Base-by-base conservation (phyloP, 64 coral and sea anemone genomes). In the Montipora efflorescens region DNA sequence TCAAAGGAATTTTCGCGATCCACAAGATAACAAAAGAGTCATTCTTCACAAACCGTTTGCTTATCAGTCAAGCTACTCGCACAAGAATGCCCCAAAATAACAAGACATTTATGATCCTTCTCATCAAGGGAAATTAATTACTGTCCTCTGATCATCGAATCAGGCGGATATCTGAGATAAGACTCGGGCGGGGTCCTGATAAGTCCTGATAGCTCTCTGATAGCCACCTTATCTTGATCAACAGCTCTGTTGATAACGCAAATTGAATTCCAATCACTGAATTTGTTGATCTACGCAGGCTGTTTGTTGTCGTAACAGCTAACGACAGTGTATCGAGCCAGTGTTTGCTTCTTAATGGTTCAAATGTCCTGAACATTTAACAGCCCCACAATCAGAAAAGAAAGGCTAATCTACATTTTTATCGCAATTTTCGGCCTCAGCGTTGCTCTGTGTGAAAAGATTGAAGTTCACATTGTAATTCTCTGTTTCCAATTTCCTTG, bases 61-160 rank as follows among this genome's bases (percentile, higher is more conserved):
- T 85, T 85, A 85, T 85, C 82, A 85, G 82, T 48, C 0, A 46
- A 68, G 22, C 23, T 69, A 84, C 25, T 67, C 57, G 59, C 82
- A 68, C 64, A 69, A 45, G 64, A 85, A 85, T 85, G 61, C 48
- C 46, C 59, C 55, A 83, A 85, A 85, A 70, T 69, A 69, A 85
- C 82, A 71, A 70, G 11, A 85, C 59, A 19, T 49, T 49, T 16
- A 70, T 70, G 61, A 85, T 48, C 59, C 46, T 7, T 36, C 62
- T 70, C 61, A 44, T 85, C 82, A 70, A 16, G 64, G 15, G 82
- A 67, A 85, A 68, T 85, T 21, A 85, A 85, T 85, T 85, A 85
- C 61, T 70, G 82, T 85, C 82, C 45, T 82, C 58, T 82, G 25
- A 82, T 82, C 80, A 62, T 82, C 43, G 23, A 61, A 62, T 8